phyloP scores from a whole-genome alignment of 2,113 vertebrate genomes.

The Spermophilus dauricus region DNA sequence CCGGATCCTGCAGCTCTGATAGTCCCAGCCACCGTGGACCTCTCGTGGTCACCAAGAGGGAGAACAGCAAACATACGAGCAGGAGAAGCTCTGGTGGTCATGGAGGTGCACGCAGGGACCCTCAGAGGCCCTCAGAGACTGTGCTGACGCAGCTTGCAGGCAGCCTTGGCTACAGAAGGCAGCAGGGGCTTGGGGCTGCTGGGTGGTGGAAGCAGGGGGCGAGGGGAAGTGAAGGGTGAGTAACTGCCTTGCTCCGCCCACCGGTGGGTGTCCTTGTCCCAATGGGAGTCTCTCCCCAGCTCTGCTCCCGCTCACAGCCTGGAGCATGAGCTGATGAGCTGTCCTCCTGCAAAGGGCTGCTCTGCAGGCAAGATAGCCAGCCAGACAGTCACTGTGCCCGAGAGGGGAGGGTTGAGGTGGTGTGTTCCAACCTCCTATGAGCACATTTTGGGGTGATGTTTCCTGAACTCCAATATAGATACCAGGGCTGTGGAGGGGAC shows the following conservation, averaged over 20 bases:
- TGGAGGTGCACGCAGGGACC: neutral
- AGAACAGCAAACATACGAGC: neutral
- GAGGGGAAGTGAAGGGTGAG: neutral
- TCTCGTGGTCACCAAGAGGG: neutral
- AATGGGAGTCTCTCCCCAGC: too few species aligned
- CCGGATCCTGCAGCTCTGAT: neutral
- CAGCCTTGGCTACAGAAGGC: neutral
- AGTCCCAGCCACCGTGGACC: neutral
- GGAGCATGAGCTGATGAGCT: too few species aligned
- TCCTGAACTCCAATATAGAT: neutral
- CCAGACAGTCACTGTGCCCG: neutral
- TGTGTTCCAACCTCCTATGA: rapidly evolving
- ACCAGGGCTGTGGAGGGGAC: neutral
- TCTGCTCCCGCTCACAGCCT: neutral
- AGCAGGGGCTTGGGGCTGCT: neutral
- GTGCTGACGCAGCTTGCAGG: neutral
- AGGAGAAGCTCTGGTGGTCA: neutral
- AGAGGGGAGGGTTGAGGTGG: neutral
- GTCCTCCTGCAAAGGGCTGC: neutral
- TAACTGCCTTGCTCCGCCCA: neutral
- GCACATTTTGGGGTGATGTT: neutral
- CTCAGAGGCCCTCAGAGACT: neutral
- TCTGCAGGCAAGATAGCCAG: neutral
- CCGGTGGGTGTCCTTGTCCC: too few species aligned
- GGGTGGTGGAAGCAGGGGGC: neutral